Evolutionary conservation across 2,113 vertebrate species (phyloP), one percentile per base, ranked within the genome.

Genomic region (Fulica atra): DNA sequence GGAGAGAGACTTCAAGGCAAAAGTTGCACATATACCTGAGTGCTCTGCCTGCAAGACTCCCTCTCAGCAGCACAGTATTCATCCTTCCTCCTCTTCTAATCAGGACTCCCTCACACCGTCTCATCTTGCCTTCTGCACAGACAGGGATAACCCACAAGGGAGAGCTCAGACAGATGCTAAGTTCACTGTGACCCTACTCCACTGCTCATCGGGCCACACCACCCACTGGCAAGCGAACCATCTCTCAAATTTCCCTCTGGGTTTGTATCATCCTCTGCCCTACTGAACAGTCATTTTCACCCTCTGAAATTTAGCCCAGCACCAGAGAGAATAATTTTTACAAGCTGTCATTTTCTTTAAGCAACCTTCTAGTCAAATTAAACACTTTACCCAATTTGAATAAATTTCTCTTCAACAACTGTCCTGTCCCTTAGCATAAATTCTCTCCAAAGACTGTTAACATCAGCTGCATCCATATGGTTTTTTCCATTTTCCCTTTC

Each of bases 161-260:
- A 85, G 36, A 88, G 28, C 11, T 90, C 59, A 66, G 68, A 16
- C 6, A 53, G 59, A 36, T 6, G 14, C 16, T 19, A 16, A 18
- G 28, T 7, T 46, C 5, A 16, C 2, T 0, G 3, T 6, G 20
- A 54, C 36, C 46, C 64, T 26, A 25, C 9, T 9, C 9, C 10
- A 14, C 20, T 70, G 33, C 31, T 54, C 89, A 66, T 28, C 71
- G 63, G 63, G 87, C 71, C 77, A 33, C 1, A 0, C 59, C 51
- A 73, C 54, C 63, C 54, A 4, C 76, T 51, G 68, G 36, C 56
- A 84, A 36, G 20, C 5, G 31, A 88, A 35, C 38, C 17, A 23
- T 16, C 33, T 48, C 69, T 26, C 17, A 2, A 36, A 18, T 29
- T 46, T 60, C 35, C 64, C 21, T 54, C 26, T 3, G 3, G 36